Evolutionary conservation across 2,797 vertebrate genomes (phyloP), one percentile per base, ranked within the genome.

Genomic region (Manis crassicaudata): DNA sequence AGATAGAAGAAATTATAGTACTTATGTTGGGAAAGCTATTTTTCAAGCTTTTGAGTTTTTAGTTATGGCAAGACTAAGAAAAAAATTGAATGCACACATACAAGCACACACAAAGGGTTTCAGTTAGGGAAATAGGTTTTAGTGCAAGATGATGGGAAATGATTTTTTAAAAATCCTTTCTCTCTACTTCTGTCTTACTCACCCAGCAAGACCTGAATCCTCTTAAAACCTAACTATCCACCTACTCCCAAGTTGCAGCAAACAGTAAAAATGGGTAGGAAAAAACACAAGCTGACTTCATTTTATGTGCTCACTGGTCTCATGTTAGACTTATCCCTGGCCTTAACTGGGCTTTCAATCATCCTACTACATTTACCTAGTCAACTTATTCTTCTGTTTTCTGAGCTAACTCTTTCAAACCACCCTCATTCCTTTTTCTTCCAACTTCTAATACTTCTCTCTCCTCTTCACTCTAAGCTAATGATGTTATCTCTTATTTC

Each of bases 1-100:
- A 96, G 96, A 93, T 43, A 86, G 73, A 62, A 97, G 85, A 98
- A 98, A 98, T 97, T 96, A 94, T 32, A 97, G 46, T 96, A 97
- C 70, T 98, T 97, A 94, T 82, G 95, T 70, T 95, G 54, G 72
- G 63, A 97, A 98, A 97, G 93, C 52, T 80, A 60, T 77, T 96
- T 98, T 98, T 94, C 77, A 40, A 46, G 89, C 76, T 97, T 96
- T 97, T 94, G 79, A 95, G 32, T 52, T 96, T 93, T 97, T 92
- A 96, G 75, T 96, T 95, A 96, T 20, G 87, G 70, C 52, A 93
- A 58, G 96, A 97, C 73, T 97, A 97, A 4, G 58, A 97, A 96
- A 97, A 85, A 95, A 95, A 4, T 0, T 1, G 58, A 94, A 86
- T n/a, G 37, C 96, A 95, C 97, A 96, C 94, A 91, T 46, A 94